Base-by-base conservation (phyloP, 2,797 vertebrate genomes). In the Ataeniobius toweri region DNA sequence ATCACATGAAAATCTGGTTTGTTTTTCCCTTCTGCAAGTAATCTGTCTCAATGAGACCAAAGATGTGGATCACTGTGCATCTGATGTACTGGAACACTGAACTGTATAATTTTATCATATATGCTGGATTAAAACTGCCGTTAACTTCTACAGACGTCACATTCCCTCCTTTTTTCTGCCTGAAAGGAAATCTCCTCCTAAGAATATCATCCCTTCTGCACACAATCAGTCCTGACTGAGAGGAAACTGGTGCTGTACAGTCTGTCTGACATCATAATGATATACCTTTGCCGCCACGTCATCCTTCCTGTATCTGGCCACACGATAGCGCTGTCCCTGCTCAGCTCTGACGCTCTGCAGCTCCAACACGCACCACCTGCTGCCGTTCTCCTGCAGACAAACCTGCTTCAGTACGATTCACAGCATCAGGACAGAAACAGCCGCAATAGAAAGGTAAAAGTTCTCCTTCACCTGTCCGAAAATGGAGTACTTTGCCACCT, bases 401-500 rank as follows among this genome's bases (percentile, higher is more conserved):
- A 82, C 16, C 2, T 0, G n/a, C 5, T 73, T 71, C 24, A 76
- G 24, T 13, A 48, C 5, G 0, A 56, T 9, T 65, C 39, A 36
- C 41, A 7, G 14, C n/a, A 16, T 26, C 18, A 5, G 4, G 26
- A 50, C 39, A 36, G 1, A 46, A 71, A 48, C 44, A 12, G 24
- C 7, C 3, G 24, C 9, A n/a, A 28, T 1, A 58, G 6, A 9
- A 10, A 20, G 10, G 31, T 9, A 18, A 24, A 51, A 36, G 0
- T 2, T 65, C 20, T 39, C 20, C 4, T 55, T 90, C 91, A 97
- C 96, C 92, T 95, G 96, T 89, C 95, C 79, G 90, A 96, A 95
- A 82, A 95, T 39, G 0, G 89, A 89, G 80, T 96, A 97, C 83
- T 97, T 97, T 81, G 96, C 96, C 88, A 96, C 95, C 89, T 96